phyloP scores from a whole-genome alignment of 2,888 invertebrate genomes.

The Callyntrura guangdongensis region DNA sequence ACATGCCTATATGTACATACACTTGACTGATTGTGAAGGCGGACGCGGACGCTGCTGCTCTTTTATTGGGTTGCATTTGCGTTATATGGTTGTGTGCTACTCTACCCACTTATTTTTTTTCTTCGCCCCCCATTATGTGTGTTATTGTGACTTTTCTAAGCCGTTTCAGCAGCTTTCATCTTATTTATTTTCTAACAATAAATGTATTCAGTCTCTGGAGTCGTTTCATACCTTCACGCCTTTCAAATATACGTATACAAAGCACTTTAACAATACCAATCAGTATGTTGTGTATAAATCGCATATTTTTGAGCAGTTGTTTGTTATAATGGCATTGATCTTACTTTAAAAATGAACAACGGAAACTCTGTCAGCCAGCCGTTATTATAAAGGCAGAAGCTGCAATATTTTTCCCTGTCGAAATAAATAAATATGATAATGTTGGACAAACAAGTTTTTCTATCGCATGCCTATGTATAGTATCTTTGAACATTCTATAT shows the following conservation, averaged over 20 bases:
- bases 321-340: neutral
- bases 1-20: too few species aligned
- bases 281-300: neutral
- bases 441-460: constrained; percentile 15
- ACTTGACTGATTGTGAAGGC: too few species aligned
- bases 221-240: too few species aligned
- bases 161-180: too few species aligned
- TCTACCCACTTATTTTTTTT: neutral
- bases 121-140: neutral
- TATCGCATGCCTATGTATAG: neutral
- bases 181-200: neutral
- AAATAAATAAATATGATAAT: constrained; percentile 34
- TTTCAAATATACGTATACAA: too few species aligned
- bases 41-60: too few species aligned
- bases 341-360: neutral
- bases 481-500: neutral
- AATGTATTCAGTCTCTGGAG: neutral
- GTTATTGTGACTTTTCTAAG: neutral
- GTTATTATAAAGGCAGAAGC: constrained; percentile 24
- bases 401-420: constrained; percentile 21
- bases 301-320: neutral
- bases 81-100: neutral
- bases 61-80: too few species aligned
- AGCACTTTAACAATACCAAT: neutral
- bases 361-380: constrained; percentile 9